Base-by-base conservation (phyloP, 2,888 invertebrate species). In the Boloria euphrosyne region DNA sequence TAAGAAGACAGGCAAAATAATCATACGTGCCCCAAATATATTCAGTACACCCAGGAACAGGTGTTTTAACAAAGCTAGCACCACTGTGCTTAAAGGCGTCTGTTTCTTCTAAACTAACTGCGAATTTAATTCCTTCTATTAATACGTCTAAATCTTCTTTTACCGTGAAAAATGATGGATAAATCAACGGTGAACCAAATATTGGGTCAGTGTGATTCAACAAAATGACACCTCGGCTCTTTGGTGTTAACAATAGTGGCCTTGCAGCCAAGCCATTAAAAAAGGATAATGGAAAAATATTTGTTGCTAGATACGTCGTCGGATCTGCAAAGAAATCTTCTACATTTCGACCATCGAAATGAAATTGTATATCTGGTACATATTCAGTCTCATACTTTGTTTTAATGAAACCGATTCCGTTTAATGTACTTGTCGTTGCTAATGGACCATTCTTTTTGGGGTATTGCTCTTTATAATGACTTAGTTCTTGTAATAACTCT, bases 121-220 rank as follows among this genome's bases (percentile, higher is more conserved):
- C 93, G 70, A 93, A 94, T 71, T 93, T 93, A 38, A 95, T 84
- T 0, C 94, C 95, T 74, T 94, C 93, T 18, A 95, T 82, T 73
- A 96, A 89, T 14, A 92, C 87, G 57, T 93, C 87, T 4, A 95
- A 71, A 78, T 97, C 96, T 61, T 94, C 90, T 73, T 93, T 89
- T n/a, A 93, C 93, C 0, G 93, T 93, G 66, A 95, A 95, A 64
- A 94, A 95, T 72, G 94, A 94, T 0, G 97, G 94, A 76, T 95
- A 95, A 71, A 97, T 95, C 60, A 95, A 83, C 0, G 97, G 97
- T 60, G 93, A 92, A 0, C 96, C 95, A 78, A 93, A 94, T 59
- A 94, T 79, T 0, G 97, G 97, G 86, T 97, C 94, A 0, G 94
- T 94, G 0, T 93, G 87, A 74, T 95, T 95, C 1, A 97, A 83